Evolutionary conservation across 1,140 invertebrate species (phyloP).

Genomic region (Vollenhovia emeryi): DNA sequence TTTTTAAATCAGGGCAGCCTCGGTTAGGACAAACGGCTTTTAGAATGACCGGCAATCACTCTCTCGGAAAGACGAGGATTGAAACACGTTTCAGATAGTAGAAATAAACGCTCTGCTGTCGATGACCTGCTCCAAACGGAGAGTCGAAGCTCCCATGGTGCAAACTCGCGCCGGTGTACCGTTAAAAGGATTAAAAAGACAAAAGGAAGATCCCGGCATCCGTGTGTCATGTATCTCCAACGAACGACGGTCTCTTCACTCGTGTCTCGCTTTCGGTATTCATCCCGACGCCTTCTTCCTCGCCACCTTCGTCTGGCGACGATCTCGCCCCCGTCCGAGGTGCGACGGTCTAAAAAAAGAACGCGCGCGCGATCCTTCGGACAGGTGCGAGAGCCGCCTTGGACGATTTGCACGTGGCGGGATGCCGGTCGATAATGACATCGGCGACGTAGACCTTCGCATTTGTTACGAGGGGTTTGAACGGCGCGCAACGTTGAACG

Average conservation of each 20-base stretch:
- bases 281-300: not conserved
- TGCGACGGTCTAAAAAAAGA: constrained; percentile 14
- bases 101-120: too few relatives aligned
- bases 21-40: too few relatives aligned
- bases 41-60: too few relatives aligned
- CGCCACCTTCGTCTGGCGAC: not conserved
- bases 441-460: constrained; percentile 32
- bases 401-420: constrained; percentile 41
- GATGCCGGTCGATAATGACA: constrained; percentile 48
- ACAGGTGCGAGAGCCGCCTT: constrained; percentile 1
- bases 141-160: too few relatives aligned
- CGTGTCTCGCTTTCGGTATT: not conserved
- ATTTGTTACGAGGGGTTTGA: constrained; percentile 4
- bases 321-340: not conserved
- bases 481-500: constrained; percentile 4
- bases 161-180: too few relatives aligned
- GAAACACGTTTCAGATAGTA: too few relatives aligned
- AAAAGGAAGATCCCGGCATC: not conserved
- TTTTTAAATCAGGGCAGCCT: too few relatives aligned
- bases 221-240: not conserved
- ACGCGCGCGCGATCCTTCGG: not conserved
- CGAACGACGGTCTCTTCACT: not conserved
- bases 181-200: too few relatives aligned
- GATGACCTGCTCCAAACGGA: too few relatives aligned
- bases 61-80: too few relatives aligned